Evolutionary conservation across 2,113 vertebrate species (phyloP).

Genomic region (Vanacampus margaritifer): DNA sequence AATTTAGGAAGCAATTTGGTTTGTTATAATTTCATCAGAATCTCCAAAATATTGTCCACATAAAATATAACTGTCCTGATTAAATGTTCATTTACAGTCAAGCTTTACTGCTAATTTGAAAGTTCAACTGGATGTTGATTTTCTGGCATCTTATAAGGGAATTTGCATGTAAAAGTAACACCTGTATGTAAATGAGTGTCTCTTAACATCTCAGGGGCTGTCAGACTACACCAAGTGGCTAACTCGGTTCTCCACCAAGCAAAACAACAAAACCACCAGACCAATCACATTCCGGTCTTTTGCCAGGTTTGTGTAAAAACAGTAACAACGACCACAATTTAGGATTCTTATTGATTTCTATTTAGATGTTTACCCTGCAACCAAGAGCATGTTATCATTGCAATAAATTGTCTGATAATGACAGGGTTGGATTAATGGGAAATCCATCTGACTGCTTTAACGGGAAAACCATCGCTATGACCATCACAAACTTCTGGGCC

Average conservation of each 20-base stretch:
- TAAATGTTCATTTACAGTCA: background rate
- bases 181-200: background rate
- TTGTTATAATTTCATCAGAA: background rate
- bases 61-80: background rate
- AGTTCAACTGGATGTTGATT: background rate
- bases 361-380: background rate
- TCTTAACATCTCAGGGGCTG: constrained; percentile 63
- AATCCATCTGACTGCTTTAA: constrained; percentile 82
- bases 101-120: background rate
- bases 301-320: constrained; percentile 65
- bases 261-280: constrained; percentile 56
- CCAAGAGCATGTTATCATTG: background rate
- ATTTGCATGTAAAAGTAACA: background rate
- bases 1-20: background rate
- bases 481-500: constrained; percentile 81
- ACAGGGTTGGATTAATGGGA: constrained; percentile 79
- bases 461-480: constrained; percentile 82
- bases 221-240: constrained; percentile 82
- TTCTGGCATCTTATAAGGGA: background rate
- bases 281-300: constrained; percentile 71
- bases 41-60: background rate
- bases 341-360: background rate
- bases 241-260: constrained; percentile 73
- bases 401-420: background rate
- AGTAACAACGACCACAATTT: background rate